phyloP scores from a whole-genome alignment of 2,797 vertebrate genomes.

The Enteromius anoplus region DNA sequence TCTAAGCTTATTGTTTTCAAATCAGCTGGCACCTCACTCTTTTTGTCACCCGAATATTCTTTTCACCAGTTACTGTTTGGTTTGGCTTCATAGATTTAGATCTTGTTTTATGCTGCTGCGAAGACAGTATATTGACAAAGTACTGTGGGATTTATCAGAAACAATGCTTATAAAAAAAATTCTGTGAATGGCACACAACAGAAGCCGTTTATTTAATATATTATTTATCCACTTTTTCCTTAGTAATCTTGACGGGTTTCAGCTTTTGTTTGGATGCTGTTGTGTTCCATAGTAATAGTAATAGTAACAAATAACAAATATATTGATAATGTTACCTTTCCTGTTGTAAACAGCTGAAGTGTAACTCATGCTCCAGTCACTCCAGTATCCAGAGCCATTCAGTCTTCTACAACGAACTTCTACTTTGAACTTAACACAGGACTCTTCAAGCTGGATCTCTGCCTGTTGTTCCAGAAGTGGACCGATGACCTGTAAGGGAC shows the following conservation, averaged over 20 bases:
- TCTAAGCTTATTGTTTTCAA: background rate
- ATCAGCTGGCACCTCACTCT: background rate
- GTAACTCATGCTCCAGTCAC: constrained; percentile 83
- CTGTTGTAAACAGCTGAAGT: constrained; percentile 77
- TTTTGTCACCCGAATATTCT: background rate
- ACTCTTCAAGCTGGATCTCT: constrained; percentile 71
- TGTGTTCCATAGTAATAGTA: too few relatives aligned
- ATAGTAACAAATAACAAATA: too few relatives aligned
- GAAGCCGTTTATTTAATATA: background rate
- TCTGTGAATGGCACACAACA: background rate
- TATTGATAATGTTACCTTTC: constrained; percentile 74
- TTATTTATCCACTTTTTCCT: background rate
- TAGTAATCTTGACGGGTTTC: background rate
- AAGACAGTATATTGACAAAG: background rate
- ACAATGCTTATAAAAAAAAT: background rate
- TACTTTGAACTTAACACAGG: constrained; percentile 78
- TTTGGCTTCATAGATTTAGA: background rate
- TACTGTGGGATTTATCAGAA: background rate
- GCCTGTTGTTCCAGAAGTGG: constrained; percentile 62
- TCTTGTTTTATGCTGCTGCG: background rate
- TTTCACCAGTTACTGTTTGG: background rate
- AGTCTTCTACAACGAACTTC: constrained; percentile 81
- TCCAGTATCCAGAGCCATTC: constrained; percentile 82
- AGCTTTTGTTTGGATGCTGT: background rate
- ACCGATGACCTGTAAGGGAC: constrained; percentile 73